Percentiles rank a stretch among this genome's conserved stretches.
Conservation (phyloP, 2,797 vertebrate genomes). For the Psittacula echo region DNA sequence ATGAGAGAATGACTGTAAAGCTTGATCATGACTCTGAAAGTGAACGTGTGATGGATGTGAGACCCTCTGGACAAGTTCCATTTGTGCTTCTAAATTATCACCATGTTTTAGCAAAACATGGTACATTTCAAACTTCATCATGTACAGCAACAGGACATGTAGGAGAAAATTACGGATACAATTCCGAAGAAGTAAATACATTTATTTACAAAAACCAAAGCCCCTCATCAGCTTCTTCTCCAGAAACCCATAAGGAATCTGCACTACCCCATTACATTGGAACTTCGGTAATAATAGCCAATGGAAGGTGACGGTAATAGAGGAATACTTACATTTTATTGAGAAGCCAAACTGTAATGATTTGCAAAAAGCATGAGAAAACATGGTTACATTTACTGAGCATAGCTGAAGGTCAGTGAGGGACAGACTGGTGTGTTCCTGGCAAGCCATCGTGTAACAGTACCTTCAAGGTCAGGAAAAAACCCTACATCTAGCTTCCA, state of each 20-base stretch:
- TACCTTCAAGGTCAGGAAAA: slow-evolving; percentile 34
- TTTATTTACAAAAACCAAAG: slow-evolving; percentile 81
- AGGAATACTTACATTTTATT: background rate
- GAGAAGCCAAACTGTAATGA: slow-evolving; percentile 28
- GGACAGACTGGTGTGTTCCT: slow-evolving; percentile 24
- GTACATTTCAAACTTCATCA: slow-evolving; percentile 75
- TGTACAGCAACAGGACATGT: slow-evolving; percentile 75
- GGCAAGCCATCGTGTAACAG: slow-evolving; percentile 17
- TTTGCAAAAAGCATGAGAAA: slow-evolving; percentile 52
- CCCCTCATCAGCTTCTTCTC: slow-evolving; percentile 78
- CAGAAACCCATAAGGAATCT: slow-evolving; percentile 78
- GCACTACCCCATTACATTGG: slow-evolving; percentile 86
- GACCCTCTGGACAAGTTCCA: slow-evolving; percentile 78
- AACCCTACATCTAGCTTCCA: slow-evolving; percentile 1
- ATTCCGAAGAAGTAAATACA: slow-evolving; percentile 73
- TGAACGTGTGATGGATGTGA: slow-evolving; percentile 73
- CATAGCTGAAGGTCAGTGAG: slow-evolving; percentile 44
- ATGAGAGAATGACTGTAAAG: slow-evolving; percentile 51
- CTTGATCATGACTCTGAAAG: slow-evolving; percentile 61
- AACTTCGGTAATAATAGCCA: slow-evolving; percentile 91
- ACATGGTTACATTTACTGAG: slow-evolving; percentile 42
- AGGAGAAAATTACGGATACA: slow-evolving; percentile 73
- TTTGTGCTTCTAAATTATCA: slow-evolving; percentile 89
- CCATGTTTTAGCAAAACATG: slow-evolving; percentile 85
- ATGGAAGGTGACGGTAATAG: slow-evolving; percentile 85